These are phyloP conservation scores for Delichon dasypus DNA, from an alignment of 2,797 vertebrate species.

Conservation along the genomic window DNA sequence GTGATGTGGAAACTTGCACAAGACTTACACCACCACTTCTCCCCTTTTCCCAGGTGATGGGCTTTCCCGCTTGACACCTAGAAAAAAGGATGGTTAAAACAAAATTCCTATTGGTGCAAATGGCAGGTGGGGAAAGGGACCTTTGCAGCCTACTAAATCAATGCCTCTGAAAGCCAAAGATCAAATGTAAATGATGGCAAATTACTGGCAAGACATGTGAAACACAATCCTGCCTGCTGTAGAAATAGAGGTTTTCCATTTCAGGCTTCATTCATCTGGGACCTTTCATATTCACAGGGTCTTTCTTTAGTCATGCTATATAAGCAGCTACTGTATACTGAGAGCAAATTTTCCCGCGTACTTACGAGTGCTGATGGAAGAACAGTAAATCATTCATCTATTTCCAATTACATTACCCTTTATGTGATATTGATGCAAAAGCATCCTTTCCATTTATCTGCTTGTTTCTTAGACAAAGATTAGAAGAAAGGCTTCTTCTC, in stretches of 20 bases:
- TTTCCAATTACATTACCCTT: slow-evolving; percentile 68
- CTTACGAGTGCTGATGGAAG: slow-evolving; percentile 32
- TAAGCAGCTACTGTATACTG: slow-evolving; percentile 51
- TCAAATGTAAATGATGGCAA: slow-evolving; percentile 16
- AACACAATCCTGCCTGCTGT: not conserved
- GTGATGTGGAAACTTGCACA: not conserved
- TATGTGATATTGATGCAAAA: slow-evolving; percentile 58
- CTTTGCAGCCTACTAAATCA: slow-evolving; percentile 21
- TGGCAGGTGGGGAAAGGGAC: slow-evolving; percentile 4
- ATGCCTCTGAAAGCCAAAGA: slow-evolving; percentile 42
- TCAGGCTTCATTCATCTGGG: slow-evolving; percentile 56
- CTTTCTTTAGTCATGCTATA: slow-evolving; percentile 62
- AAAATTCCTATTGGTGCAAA: slow-evolving; percentile 15
- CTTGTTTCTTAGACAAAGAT: slow-evolving; percentile 48
- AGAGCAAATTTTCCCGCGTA: slow-evolving; percentile 59
- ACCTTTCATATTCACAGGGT: slow-evolving; percentile 19
- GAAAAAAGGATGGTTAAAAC: slow-evolving; percentile 38
- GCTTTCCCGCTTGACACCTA: not conserved
- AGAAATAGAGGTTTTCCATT: slow-evolving; percentile 54
- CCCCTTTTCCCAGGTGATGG: not conserved
- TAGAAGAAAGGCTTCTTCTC: slow-evolving; percentile 32
- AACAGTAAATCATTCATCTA: slow-evolving; percentile 66
- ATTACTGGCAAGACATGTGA: not conserved
- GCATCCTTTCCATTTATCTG: slow-evolving; percentile 17
- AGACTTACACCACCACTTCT: not conserved